Base-by-base conservation (phyloP, 1,140 invertebrate species). In the Arctopsyche grandis region DNA sequence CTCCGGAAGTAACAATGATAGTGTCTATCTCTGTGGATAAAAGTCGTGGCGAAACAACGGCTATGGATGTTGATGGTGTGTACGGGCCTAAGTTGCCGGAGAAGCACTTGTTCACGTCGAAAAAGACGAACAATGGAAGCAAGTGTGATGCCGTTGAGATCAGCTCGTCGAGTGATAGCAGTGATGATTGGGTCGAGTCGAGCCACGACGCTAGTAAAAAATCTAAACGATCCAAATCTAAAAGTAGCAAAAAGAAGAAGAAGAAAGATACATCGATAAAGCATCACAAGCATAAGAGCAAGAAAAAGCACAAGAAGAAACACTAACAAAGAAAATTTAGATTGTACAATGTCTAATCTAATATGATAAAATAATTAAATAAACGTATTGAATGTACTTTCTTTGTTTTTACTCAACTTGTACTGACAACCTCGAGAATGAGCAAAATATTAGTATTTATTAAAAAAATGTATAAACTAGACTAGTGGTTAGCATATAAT, bases 31-130 rank as follows among this genome's bases (percentile, higher is more conserved):
- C 22, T n/a, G 21, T 63, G 60, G 79, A 58, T 58, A 83, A 78
- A 63, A 80, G 79, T 80, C 22, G 78, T n/a, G n/a, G n/a, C n/a
- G n/a, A n/a, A n/a, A n/a, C n/a, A n/a, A n/a, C n/a, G n/a, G n/a
- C 70, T 58, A 69, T 60, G 48, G 69, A 81, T 63, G 60, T 73
- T 69, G 80, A 29, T 77, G 48, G 21, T 69, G 69, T 83, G 9
- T 91, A 92, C 75, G 91, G 91, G 14, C 91, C 91, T 5, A 88
- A 86, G 81, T 86, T 92, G 80, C 91, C 91, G 0, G 86, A 86
- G 5, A 87, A 86, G 81, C 79, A 52, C 60, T 44, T 82, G 14
- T 83, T 88, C 69, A 84, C 83, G 63, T 84, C 84, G 75, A 83
- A 83, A 77, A 74, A 85, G 76, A 79, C 24, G 19, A 10, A 24